phyloP scores from a whole-genome alignment of 2,888 invertebrate genomes.

The Metallyticus violacea region DNA sequence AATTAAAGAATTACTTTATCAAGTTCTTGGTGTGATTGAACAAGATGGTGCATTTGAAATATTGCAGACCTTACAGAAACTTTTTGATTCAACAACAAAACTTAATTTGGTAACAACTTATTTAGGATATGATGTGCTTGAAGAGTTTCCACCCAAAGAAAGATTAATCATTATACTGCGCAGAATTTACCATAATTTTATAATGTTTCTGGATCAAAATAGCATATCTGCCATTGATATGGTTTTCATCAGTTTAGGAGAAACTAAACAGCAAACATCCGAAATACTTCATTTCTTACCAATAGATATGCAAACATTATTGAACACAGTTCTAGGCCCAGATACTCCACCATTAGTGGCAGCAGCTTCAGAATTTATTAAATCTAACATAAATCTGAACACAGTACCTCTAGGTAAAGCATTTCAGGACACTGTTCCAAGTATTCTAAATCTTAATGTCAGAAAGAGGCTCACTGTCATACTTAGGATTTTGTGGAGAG shows the following conservation, averaged over 20 bases:
- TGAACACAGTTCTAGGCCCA: not conserved
- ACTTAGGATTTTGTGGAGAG: conserved; percentile 19
- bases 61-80: conserved; percentile 2
- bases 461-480: not conserved
- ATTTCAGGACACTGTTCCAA: conserved; percentile 12
- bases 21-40: conserved; percentile 10
- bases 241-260: conserved; percentile 15
- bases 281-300: conserved; percentile 6
- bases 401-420: conserved; percentile 3
- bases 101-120: conserved; percentile 16
- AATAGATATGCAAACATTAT: not conserved
- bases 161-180: conserved; percentile 5
- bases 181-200: conserved; percentile 17
- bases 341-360: not conserved
- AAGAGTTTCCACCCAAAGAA: conserved; percentile 21
- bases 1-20: conserved; percentile 21
- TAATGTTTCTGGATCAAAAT: conserved; percentile 7
- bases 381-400: not conserved
- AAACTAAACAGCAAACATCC: conserved; percentile 9
- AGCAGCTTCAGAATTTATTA: not conserved
- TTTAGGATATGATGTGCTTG: conserved; percentile 17
- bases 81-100: conserved; percentile 6
- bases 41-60: conserved; percentile 16
- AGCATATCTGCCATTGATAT: conserved; percentile 16
- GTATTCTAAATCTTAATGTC: not conserved